A percentile compares a stretch with the other conserved stretches of the same genome.
Evolutionary conservation across 1,140 invertebrate species (phyloP).

Genomic region (Eciton burchellii): DNA sequence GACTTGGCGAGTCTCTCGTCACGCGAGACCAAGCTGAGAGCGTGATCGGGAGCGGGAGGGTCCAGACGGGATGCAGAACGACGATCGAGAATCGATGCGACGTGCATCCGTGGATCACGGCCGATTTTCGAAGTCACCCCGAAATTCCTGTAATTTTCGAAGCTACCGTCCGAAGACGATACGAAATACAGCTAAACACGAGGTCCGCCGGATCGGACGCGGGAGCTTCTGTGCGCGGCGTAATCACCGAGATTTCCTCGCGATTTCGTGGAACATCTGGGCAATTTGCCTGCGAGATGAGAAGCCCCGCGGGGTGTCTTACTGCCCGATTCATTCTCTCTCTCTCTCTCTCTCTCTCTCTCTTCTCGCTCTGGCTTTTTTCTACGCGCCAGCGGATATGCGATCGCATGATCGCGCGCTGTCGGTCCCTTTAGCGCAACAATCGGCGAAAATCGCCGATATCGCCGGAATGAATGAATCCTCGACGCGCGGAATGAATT

Average conservation of each 20-base stretch:
- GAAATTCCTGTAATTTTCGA: constrained; percentile 66
- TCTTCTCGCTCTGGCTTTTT: background rate
- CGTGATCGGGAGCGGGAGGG: background rate
- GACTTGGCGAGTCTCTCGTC: background rate
- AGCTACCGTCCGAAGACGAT: constrained; percentile 34
- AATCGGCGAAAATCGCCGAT: constrained; percentile 43
- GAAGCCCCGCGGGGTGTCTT: constrained; percentile 56
- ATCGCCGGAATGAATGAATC: constrained; percentile 57
- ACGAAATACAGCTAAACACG: constrained; percentile 64
- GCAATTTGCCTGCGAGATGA: constrained; percentile 82
- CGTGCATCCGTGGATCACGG: constrained; percentile 15
- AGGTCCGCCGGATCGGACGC: constrained; percentile 56
- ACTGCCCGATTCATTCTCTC: constrained; percentile 17
- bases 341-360: background rate
- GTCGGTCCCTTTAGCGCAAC: background rate
- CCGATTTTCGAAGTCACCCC: constrained; percentile 11
- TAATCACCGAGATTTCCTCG: constrained; percentile 82
- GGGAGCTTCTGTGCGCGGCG: constrained; percentile 76
- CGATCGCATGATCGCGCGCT: constrained; percentile 41
- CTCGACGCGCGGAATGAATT: background rate
- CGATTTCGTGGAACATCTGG: constrained; percentile 83
- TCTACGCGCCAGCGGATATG: constrained; percentile 11
- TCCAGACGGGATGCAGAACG: background rate
- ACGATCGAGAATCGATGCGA: constrained; percentile 41
- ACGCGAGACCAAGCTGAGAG: too few relatives aligned